phyloP scores from a whole-genome alignment of 1,140 invertebrate species.

The Drosophila watanabei region DNA sequence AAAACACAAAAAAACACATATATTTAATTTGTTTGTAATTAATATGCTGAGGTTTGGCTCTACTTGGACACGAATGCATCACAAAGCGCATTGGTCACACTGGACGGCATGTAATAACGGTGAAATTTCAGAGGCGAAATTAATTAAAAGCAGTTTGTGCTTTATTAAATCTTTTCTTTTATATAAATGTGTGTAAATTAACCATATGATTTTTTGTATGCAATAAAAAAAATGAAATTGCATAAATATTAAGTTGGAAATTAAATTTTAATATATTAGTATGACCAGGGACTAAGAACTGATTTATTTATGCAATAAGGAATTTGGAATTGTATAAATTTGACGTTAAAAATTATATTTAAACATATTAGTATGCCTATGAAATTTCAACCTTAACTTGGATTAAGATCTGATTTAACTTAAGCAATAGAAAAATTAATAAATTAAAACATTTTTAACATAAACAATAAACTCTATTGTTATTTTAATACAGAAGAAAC shows the following conservation, averaged over 20 bases:
- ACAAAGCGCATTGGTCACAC: constrained; percentile 14
- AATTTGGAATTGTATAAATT: no score
- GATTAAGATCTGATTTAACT: no score
- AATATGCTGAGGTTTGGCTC: constrained; percentile 55
- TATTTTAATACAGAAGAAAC: neutral
- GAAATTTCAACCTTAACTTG: neutral
- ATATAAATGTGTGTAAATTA: neutral
- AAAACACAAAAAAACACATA: neutral
- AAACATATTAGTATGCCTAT: neutral
- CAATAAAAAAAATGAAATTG: no score
- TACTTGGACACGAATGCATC: constrained; percentile 22
- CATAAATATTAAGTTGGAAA: no score
- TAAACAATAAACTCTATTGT: neutral
- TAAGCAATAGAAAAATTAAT: neutral
- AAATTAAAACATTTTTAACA: neutral
- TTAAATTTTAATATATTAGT: no score
- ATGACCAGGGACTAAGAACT: no score
- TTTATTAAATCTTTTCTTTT: neutral
- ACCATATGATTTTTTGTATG: neutral
- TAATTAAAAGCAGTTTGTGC: neutral
- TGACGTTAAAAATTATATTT: neutral
- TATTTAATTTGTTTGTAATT: constrained; percentile 75
- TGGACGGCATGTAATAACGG: constrained; percentile 2
- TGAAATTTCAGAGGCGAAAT: neutral
- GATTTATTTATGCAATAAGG: no score